Evolutionary conservation across 2,797 vertebrate species (phyloP).

Genomic region (Mormyrus proboscirostris): DNA sequence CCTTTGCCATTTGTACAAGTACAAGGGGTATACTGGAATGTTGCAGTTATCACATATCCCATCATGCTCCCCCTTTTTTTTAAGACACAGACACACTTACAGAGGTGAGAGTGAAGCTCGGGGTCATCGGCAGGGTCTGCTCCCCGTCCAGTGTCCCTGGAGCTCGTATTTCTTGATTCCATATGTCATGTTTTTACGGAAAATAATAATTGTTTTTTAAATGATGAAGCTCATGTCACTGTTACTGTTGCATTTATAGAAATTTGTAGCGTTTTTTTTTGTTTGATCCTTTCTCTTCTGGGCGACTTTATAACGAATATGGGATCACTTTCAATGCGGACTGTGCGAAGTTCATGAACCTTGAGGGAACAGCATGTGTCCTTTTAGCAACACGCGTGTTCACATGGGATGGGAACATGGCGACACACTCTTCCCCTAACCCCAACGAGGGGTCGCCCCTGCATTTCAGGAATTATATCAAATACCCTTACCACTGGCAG

Average conservation of each 20-base stretch:
- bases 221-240: not conserved
- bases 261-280: not conserved
- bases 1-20: not conserved
- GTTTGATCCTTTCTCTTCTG: not conserved
- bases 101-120: not conserved
- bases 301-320: not conserved
- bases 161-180: not conserved
- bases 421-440: not conserved
- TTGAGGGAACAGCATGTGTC: not conserved
- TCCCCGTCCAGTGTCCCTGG: not conserved
- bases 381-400: not conserved
- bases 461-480: not conserved
- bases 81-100: not conserved
- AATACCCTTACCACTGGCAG: not conserved
- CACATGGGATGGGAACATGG: not conserved
- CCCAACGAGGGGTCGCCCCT: not conserved
- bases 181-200: not conserved
- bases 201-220: not conserved
- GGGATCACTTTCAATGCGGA: not conserved
- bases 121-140: not conserved
- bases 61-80: not conserved
- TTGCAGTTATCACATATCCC: not conserved
- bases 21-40: not conserved
- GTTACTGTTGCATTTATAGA: not conserved
- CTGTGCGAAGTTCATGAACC: not conserved